Conservation (phyloP, 2,797 vertebrate species). For the Eulemur mongoz region DNA sequence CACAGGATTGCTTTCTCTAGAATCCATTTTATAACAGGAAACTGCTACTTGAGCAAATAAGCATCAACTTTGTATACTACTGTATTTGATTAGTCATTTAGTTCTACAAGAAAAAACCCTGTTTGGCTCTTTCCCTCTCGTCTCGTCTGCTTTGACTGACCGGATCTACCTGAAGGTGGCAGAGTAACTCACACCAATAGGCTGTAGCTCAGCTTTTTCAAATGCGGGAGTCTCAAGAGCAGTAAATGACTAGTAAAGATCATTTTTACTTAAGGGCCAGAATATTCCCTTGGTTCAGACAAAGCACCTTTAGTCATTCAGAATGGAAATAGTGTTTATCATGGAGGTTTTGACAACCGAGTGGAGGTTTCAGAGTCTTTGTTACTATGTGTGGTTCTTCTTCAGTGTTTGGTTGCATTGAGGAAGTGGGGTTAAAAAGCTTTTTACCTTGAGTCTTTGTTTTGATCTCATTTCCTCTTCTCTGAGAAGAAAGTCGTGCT, state of each 20-base stretch:
- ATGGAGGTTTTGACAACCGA: not conserved
- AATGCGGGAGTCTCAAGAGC: not conserved
- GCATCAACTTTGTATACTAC: conserved; percentile 68
- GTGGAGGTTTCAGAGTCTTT: not conserved
- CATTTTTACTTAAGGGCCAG: not conserved
- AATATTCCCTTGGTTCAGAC: not conserved
- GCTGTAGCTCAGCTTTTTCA: not conserved
- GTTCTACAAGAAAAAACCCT: conserved; percentile 69
- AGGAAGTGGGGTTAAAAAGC: conserved; percentile 45
- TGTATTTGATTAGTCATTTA: conserved; percentile 63
- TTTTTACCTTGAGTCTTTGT: conserved; percentile 37
- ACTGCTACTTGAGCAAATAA: conserved; percentile 80
- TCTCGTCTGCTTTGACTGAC: not conserved
- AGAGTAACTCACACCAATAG: conserved; percentile 44
- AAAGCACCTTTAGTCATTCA: not conserved
- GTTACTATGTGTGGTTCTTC: not conserved
- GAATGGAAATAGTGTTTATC: not conserved
- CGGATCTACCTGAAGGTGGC: conserved; percentile 83
- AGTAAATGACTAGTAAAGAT: not conserved
- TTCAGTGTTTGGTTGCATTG: not conserved
- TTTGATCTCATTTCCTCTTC: conserved; percentile 45
- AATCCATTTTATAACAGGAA: conserved; percentile 83
- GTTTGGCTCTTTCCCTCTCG: not conserved
- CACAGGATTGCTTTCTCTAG: conserved; percentile 76
- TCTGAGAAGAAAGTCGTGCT: not conserved